phyloP scores from a whole-genome alignment of 2,888 invertebrate species.

The Papilio gigon region DNA sequence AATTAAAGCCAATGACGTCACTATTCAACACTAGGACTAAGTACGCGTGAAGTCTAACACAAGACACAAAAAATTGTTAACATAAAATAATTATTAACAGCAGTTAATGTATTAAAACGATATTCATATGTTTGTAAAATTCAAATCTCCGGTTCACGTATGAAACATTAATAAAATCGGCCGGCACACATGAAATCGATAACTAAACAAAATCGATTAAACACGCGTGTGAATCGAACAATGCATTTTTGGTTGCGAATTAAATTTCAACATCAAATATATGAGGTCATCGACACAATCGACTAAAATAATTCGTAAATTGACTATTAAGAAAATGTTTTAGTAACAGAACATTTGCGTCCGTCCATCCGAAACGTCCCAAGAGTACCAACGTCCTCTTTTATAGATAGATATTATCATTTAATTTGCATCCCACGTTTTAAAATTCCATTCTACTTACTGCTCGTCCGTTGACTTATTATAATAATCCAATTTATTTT shows the following conservation, averaged over 20 bases:
- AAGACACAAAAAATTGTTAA: no score
- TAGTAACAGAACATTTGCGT: constrained; percentile 29
- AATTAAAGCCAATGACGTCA: no score
- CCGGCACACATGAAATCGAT: constrained; percentile 61
- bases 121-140: constrained; percentile 29
- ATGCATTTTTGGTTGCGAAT: constrained; percentile 55
- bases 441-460: constrained; percentile 12
- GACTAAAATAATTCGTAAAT: constrained; percentile 19
- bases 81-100: no score
- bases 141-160: constrained; percentile 42
- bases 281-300: constrained; percentile 40
- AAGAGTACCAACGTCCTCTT: neutral
- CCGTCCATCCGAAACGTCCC: constrained; percentile 21
- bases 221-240: constrained; percentile 70
- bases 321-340: neutral
- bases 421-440: constrained; percentile 21
- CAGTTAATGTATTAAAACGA: neutral
- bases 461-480: neutral
- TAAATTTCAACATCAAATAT: constrained; percentile 45
- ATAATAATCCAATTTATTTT: neutral
- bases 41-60: no score
- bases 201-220: constrained; percentile 78
- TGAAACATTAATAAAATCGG: constrained; percentile 55
- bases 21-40: no score
- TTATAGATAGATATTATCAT: constrained; percentile 9